phyloP scores from a whole-genome alignment of 1,140 invertebrate species.

The Bombus terrestris region DNA sequence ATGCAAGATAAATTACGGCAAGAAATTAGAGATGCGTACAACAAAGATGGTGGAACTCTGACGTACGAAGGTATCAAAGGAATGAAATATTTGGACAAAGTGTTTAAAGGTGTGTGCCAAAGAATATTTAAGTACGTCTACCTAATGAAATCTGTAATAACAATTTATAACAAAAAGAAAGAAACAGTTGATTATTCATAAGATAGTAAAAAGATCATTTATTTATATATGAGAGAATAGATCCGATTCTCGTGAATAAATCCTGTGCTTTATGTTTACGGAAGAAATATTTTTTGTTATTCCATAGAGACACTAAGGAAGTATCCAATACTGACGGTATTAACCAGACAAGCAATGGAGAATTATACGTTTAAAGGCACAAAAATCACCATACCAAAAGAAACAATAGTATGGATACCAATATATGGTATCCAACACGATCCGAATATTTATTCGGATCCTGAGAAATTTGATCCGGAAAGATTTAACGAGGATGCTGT shows the following conservation, averaged over 20 bases:
- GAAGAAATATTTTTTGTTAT: too few relatives aligned
- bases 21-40: slow-evolving; percentile 67
- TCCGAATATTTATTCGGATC: slow-evolving; percentile 29
- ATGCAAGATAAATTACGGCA: slow-evolving; percentile 73
- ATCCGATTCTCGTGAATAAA: too few relatives aligned
- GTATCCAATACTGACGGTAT: background rate
- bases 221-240: background rate
- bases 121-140: background rate
- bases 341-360: background rate
- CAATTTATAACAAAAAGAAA: too few relatives aligned
- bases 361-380: slow-evolving; percentile 33
- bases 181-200: too few relatives aligned
- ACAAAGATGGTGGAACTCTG: slow-evolving; percentile 55
- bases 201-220: background rate
- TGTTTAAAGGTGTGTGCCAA: slow-evolving; percentile 66
- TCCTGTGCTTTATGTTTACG: too few relatives aligned
- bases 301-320: slow-evolving; percentile 30
- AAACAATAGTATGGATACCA: background rate
- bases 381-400: slow-evolving; percentile 20
- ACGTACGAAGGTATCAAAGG: slow-evolving; percentile 77
- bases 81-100: slow-evolving; percentile 79
- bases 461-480: slow-evolving; percentile 46
- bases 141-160: background rate
- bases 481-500: slow-evolving; percentile 25
- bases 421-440: slow-evolving; percentile 11